Evolutionary conservation across 2,888 invertebrate species (phyloP).

Genomic region (Synanthedon formicaeformis): DNA sequence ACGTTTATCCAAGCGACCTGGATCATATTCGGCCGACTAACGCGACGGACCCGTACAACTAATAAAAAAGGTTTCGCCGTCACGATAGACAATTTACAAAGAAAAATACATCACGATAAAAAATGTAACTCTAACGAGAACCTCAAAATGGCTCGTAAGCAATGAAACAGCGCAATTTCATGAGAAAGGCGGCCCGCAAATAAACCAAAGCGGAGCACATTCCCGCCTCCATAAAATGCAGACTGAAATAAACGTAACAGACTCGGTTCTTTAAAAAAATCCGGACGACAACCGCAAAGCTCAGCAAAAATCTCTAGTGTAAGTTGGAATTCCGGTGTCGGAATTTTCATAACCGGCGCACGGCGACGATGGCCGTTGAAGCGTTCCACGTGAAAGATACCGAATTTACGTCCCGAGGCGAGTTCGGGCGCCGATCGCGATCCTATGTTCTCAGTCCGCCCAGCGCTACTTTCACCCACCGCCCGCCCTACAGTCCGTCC

Average conservation of each 20-base stretch:
- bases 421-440: constrained; percentile 22
- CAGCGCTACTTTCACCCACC: constrained; percentile 11
- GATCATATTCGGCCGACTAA: constrained; percentile 6
- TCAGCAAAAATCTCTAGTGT: constrained; percentile 63
- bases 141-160: constrained; percentile 62
- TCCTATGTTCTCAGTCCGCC: constrained; percentile 13
- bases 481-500: constrained; percentile 10
- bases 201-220: constrained; percentile 64
- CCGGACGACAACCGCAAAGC: constrained; percentile 59
- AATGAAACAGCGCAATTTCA: constrained; percentile 67
- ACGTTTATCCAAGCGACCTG: constrained; percentile 10
- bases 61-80: constrained; percentile 25
- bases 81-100: constrained; percentile 42
- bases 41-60: constrained; percentile 15
- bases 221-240: constrained; percentile 64
- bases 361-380: constrained; percentile 34
- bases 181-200: constrained; percentile 61
- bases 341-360: constrained; percentile 65
- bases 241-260: constrained; percentile 63
- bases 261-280: constrained; percentile 59
- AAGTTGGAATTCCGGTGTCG: constrained; percentile 56
- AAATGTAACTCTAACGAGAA: constrained; percentile 56
- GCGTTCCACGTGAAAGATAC: constrained; percentile 52
- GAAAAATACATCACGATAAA: constrained; percentile 52
- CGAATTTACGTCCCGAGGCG: constrained; percentile 46